These are phyloP conservation scores for Orthonevra nobilis DNA, from an alignment of 2,888 invertebrate genomes.

Conservation along the genomic window DNA sequence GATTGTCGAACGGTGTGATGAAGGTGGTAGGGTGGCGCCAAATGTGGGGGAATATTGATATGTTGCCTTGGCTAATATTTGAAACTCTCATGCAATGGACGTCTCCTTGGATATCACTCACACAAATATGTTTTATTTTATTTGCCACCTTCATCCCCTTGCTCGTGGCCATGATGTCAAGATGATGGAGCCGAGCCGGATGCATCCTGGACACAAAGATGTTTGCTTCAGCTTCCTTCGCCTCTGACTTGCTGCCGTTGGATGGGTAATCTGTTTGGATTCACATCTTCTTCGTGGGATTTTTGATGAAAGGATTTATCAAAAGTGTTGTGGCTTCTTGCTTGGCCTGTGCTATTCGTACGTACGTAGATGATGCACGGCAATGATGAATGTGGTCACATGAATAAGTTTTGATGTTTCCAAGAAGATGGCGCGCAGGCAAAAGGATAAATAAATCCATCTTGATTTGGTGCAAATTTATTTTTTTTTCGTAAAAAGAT, in stretches of 20 bases:
- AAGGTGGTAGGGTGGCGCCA: not conserved
- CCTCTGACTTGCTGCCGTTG: conserved; percentile 53
- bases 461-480: no score
- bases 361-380: no score
- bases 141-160: not conserved
- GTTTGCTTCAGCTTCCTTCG: conserved; percentile 31
- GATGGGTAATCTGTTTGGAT: conserved; percentile 67
- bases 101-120: conserved; percentile 72
- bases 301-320: conserved; percentile 61
- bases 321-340: conserved; percentile 41
- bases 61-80: conserved; percentile 65
- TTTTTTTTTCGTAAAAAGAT: no score
- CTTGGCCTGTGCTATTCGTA: conserved; percentile 32
- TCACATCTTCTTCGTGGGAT: conserved; percentile 51
- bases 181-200: conserved; percentile 51
- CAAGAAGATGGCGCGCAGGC: conserved; percentile 34
- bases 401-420: conserved; percentile 64
- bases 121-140: conserved; percentile 51
- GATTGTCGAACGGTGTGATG: conserved; percentile 19
- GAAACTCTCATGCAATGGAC: conserved; percentile 68
- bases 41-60: conserved; percentile 51
- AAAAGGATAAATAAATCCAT: conserved; percentile 49
- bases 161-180: conserved; percentile 10
- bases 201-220: conserved; percentile 65
- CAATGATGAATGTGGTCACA: conserved; percentile 69